phyloP scores from a whole-genome alignment of 1,140 invertebrate species.

The Aphaenogaster rudis region DNA sequence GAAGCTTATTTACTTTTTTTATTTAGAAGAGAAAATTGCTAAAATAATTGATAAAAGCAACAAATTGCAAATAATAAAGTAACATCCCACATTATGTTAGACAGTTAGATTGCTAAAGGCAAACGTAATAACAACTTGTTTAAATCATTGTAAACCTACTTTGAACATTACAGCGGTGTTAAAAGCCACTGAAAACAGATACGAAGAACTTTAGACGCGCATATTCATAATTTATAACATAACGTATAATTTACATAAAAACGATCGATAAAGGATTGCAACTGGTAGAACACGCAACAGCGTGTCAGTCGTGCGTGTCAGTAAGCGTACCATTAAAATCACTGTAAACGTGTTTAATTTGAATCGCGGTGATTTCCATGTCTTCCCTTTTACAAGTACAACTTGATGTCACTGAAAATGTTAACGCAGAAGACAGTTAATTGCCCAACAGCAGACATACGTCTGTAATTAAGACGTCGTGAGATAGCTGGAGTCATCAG shows the following conservation, averaged over 20 bases:
- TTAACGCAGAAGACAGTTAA: background rate
- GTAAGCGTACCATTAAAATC: constrained; percentile 6
- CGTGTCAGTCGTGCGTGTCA: background rate
- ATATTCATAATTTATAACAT: background rate
- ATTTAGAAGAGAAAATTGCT: background rate
- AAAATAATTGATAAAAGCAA: background rate
- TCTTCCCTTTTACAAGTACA: constrained; percentile 9
- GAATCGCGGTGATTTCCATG: constrained; percentile 2
- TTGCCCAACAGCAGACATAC: background rate
- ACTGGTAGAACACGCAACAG: background rate
- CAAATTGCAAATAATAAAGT: background rate
- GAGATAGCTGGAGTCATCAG: background rate
- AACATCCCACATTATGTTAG: background rate
- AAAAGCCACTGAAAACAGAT: background rate
- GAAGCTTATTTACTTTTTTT: background rate
- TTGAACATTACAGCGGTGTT: background rate
- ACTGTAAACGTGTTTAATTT: background rate
- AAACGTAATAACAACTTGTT: background rate
- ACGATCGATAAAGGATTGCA: background rate
- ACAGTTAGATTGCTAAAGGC: background rate
- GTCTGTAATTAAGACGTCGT: background rate
- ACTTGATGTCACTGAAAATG: background rate
- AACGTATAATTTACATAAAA: constrained; percentile 27
- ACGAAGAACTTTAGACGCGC: background rate
- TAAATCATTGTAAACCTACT: constrained; percentile 3